These are phyloP conservation scores for Dendrolimus houi DNA, from an alignment of 2,888 invertebrate genomes.

Conservation along the genomic window DNA sequence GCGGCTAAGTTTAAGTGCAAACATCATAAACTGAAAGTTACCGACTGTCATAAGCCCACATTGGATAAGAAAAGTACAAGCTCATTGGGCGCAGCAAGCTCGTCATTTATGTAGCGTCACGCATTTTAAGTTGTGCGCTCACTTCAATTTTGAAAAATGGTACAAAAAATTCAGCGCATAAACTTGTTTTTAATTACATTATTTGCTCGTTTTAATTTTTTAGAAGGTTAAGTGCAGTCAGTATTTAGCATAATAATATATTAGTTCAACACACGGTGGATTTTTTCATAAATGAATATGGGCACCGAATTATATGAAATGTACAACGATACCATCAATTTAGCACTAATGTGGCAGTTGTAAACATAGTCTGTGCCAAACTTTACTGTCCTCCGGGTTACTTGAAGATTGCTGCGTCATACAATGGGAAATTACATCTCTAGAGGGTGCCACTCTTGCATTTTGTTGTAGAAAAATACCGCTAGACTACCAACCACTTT, in stretches of 20 bases:
- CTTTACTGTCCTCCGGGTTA: too few species aligned
- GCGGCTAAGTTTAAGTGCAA: not conserved
- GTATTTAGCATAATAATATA: not conserved
- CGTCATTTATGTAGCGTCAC: too few species aligned
- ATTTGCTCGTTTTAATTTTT: not conserved
- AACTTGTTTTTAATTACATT: not conserved
- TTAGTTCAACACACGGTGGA: not conserved
- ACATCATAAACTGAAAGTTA: not conserved
- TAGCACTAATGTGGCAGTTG: too few species aligned
- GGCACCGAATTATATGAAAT: not conserved
- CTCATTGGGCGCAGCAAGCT: too few species aligned
- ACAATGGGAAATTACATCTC: too few species aligned
- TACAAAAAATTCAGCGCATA: not conserved
- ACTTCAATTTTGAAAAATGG: not conserved
- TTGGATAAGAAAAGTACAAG: too few species aligned
- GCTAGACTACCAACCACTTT: too few species aligned
- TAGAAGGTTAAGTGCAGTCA: conserved; percentile 2
- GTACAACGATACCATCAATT: not conserved
- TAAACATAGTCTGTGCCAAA: too few species aligned
- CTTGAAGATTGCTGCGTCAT: too few species aligned
- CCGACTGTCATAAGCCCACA: not conserved
- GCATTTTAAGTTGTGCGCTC: too few species aligned
- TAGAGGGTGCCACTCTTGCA: too few species aligned
- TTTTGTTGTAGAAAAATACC: too few species aligned
- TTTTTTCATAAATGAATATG: not conserved